phyloP scores from a whole-genome alignment of 2,113 vertebrate species.

The Ardeotis arabs region DNA sequence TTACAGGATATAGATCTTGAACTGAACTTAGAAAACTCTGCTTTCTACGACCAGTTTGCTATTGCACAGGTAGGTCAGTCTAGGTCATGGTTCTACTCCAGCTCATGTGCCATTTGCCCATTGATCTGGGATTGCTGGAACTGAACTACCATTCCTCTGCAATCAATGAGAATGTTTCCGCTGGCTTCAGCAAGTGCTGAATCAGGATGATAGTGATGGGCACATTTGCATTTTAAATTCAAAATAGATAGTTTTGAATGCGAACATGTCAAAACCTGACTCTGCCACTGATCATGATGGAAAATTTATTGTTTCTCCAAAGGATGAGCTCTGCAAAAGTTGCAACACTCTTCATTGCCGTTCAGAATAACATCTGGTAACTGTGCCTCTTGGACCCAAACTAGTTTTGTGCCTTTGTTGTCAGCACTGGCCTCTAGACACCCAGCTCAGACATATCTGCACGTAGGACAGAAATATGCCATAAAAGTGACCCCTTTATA shows the following conservation, averaged over 20 bases:
- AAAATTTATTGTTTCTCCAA: neutral
- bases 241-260: neutral
- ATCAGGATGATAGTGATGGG: neutral
- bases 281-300: neutral
- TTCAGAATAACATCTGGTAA: neutral
- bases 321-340: neutral
- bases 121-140: neutral
- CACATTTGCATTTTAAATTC: neutral
- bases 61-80: conserved; percentile 86
- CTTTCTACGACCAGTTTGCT: conserved; percentile 96
- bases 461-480: neutral
- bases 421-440: neutral
- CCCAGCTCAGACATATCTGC: neutral
- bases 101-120: neutral
- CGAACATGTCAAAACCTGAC: neutral
- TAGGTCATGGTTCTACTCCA: neutral
- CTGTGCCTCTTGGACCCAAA: rapidly evolving
- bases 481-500: neutral
- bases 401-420: neutral
- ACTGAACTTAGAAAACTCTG: conserved; percentile 90
- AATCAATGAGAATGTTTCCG: conserved; percentile 36
- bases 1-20: conserved; percentile 91
- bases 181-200: neutral
- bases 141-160: neutral
- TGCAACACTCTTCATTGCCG: neutral